These are phyloP conservation scores for Trachelus stipa DNA, from an alignment of 2,888 invertebrate species.

Conservation along the genomic window DNA sequence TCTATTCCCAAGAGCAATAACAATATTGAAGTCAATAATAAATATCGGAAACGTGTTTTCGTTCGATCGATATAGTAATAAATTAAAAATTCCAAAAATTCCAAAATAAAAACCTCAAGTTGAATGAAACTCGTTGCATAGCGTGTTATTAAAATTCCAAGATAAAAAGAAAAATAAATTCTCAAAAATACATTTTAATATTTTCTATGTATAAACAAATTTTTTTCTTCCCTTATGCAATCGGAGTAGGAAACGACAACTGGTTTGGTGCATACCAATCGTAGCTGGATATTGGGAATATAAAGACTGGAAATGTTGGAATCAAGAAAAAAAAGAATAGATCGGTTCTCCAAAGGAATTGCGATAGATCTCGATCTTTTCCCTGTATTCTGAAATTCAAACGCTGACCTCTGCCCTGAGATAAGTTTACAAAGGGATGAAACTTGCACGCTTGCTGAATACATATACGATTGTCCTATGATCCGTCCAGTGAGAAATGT, in stretches of 20 bases:
- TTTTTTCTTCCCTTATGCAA: background rate
- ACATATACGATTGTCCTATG: background rate
- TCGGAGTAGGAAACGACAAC: background rate
- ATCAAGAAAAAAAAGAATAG: background rate
- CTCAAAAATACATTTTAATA: background rate
- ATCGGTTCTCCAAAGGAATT: background rate
- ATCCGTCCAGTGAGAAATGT: background rate
- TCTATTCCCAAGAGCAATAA: background rate
- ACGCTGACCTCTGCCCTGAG: conserved; percentile 18
- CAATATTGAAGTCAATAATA: background rate
- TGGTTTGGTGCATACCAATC: background rate
- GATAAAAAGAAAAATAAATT: background rate
- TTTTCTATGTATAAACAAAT: background rate
- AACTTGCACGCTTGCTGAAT: conserved; percentile 19
- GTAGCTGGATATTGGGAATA: background rate
- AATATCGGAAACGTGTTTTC: background rate
- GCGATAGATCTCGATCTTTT: background rate
- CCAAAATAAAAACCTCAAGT: background rate
- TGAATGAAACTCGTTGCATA: background rate
- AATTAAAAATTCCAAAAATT: no score
- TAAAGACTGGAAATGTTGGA: background rate
- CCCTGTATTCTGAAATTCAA: conserved; percentile 16
- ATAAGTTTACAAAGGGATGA: conserved; percentile 22
- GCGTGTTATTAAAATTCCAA: background rate
- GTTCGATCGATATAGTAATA: background rate